These are phyloP conservation scores for Patella caerulea DNA, from an alignment of 2,888 invertebrate genomes.

Conservation along the genomic window DNA sequence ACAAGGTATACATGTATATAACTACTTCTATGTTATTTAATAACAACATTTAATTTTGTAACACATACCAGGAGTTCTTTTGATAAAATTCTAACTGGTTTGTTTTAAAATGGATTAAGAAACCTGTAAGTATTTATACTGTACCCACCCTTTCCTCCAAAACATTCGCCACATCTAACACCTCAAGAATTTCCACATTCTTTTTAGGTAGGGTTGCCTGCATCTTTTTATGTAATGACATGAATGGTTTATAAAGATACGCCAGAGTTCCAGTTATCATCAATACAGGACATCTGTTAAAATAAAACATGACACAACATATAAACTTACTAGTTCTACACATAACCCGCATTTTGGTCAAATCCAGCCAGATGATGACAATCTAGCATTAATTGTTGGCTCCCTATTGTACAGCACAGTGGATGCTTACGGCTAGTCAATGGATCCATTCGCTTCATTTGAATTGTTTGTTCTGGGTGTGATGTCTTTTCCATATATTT, in stretches of 20 bases:
- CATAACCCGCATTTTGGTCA: too few relatives aligned
- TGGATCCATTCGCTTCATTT: too few relatives aligned
- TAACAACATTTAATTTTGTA: too few relatives aligned
- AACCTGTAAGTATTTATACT: background rate
- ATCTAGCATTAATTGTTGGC: too few relatives aligned
- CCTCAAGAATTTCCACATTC: constrained; percentile 86
- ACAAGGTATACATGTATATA: too few relatives aligned
- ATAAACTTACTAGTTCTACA: too few relatives aligned
- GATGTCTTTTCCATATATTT: too few relatives aligned
- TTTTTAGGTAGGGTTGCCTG: constrained; percentile 77
- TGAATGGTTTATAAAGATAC: constrained; percentile 82
- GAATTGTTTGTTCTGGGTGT: too few relatives aligned
- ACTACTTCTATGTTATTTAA: too few relatives aligned
- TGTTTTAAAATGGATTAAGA: background rate
- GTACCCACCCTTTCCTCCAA: constrained; percentile 84
- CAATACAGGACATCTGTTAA: constrained; percentile 72
- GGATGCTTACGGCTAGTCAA: too few relatives aligned
- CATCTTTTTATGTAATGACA: constrained; percentile 70
- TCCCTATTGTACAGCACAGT: too few relatives aligned
- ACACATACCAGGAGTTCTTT: background rate
- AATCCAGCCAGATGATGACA: too few relatives aligned
- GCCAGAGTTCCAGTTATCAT: constrained; percentile 79
- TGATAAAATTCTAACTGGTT: background rate
- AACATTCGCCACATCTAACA: constrained; percentile 90
- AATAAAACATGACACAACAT: background rate